Conservation (phyloP, 2,888 invertebrate genomes). For the Drosophila koepferae region DNA sequence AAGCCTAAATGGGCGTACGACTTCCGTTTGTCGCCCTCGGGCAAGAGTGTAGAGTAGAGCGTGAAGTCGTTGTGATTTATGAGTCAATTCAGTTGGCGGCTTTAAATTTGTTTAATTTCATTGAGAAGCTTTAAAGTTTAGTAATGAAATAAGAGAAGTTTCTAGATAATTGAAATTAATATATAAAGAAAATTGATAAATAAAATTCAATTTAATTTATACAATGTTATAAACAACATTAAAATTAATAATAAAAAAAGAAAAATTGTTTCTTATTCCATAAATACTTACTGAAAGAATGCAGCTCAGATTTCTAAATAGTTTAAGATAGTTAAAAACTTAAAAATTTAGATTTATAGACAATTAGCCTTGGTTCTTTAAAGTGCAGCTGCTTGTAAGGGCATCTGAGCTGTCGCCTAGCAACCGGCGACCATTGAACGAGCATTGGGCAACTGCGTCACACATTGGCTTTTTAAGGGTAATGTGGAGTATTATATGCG, state of each 20-base stretch:
- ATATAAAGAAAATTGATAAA: neutral
- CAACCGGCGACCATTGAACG: neutral
- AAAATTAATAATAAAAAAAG: neutral
- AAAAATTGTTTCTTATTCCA: neutral
- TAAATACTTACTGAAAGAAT: neutral
- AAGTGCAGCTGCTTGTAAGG: neutral
- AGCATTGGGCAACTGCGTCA: slow-evolving; percentile 56
- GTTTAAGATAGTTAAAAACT: neutral
- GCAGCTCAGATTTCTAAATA: neutral
- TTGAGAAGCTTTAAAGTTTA: no score
- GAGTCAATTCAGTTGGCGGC: neutral
- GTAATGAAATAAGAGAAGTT: no score
- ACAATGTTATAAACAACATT: neutral
- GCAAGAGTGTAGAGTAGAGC: slow-evolving; percentile 1
- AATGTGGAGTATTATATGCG: slow-evolving; percentile 37
- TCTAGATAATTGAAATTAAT: neutral
- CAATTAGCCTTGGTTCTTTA: neutral
- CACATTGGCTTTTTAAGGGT: slow-evolving; percentile 28
- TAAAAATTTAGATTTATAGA: neutral
- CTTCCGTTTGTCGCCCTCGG: slow-evolving; percentile 59
- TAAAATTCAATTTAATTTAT: neutral
- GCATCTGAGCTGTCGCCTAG: slow-evolving; percentile 19
- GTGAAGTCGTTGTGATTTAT: neutral
- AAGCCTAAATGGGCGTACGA: slow-evolving; percentile 45
- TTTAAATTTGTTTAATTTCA: neutral